These are phyloP conservation scores for Drosophila nebulosa DNA, from an alignment of 1,140 invertebrate species.

Conservation along the genomic window DNA sequence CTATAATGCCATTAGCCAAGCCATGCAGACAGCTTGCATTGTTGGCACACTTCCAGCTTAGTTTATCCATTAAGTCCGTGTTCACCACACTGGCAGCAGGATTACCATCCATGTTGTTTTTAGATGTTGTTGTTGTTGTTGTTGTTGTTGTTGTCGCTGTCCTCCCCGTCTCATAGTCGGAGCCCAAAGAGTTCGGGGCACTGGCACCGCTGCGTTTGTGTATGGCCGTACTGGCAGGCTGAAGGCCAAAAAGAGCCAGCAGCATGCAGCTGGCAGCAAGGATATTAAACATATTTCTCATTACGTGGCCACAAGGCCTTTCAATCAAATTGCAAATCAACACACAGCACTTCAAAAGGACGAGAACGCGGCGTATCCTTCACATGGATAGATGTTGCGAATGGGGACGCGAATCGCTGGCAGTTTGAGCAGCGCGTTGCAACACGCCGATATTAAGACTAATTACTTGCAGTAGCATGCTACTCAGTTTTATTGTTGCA, in stretches of 20 bases:
- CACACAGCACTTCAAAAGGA: constrained; percentile 45
- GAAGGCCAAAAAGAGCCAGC: constrained; percentile 37
- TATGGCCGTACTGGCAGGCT: constrained; percentile 40
- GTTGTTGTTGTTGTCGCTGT: background rate
- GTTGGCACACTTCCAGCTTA: constrained; percentile 79
- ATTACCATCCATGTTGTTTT: constrained; percentile 7
- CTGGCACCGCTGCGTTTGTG: constrained; percentile 62
- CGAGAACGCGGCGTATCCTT: constrained; percentile 66
- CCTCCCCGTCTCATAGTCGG: constrained; percentile 1
- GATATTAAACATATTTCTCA: constrained; percentile 36
- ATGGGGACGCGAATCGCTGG: constrained; percentile 30
- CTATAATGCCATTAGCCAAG: constrained; percentile 59
- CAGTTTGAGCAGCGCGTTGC: constrained; percentile 63
- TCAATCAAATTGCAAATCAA: constrained; percentile 13
- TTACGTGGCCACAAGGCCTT: background rate
- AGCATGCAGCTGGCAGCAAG: constrained; percentile 47
- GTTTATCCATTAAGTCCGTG: constrained; percentile 67
- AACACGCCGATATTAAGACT: constrained; percentile 67
- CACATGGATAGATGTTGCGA: constrained; percentile 53
- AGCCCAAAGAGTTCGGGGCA: constrained; percentile 30
- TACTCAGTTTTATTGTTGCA: constrained; percentile 80
- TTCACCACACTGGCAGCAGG: constrained; percentile 42
- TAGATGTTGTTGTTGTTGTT: background rate
- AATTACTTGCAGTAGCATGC: constrained; percentile 73
- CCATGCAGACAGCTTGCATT: constrained; percentile 73